Conservation (phyloP, 1,140 invertebrate genomes). For the Gonioctena quinquepunctata region DNA sequence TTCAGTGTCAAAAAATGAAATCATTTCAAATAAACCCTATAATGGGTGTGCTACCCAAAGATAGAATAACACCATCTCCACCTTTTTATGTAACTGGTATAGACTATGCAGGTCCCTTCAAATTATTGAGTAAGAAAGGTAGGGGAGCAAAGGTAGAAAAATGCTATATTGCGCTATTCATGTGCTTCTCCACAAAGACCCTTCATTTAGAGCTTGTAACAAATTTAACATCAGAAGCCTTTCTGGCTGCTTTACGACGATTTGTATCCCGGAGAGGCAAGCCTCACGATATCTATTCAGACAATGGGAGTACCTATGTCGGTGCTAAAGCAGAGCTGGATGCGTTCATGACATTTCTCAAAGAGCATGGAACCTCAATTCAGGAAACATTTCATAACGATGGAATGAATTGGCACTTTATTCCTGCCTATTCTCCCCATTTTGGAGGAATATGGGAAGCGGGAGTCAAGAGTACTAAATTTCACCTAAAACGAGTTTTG, state of each 20-base stretch:
- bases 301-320: slow-evolving; percentile 31
- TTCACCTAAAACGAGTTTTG: slow-evolving; percentile 42
- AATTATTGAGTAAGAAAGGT: slow-evolving; percentile 31
- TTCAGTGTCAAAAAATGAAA: slow-evolving; percentile 23
- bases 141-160: slow-evolving; percentile 27
- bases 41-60: slow-evolving; percentile 50
- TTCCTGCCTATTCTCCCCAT: slow-evolving; percentile 50
- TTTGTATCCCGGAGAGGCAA: slow-evolving; percentile 45
- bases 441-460: slow-evolving; percentile 57
- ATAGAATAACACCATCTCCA: slow-evolving; percentile 35
- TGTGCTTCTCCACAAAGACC: slow-evolving; percentile 42
- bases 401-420: slow-evolving; percentile 25
- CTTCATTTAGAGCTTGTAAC: slow-evolving; percentile 49
- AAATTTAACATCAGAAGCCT: slow-evolving; percentile 31
- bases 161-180: slow-evolving; percentile 42
- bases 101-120: slow-evolving; percentile 48
- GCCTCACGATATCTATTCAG: slow-evolving; percentile 36
- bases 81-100: slow-evolving; percentile 45
- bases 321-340: slow-evolving; percentile 6
- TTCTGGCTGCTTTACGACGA: slow-evolving; percentile 39
- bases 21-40: neutral
- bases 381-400: neutral
- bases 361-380: neutral
- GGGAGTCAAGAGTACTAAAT: slow-evolving; percentile 52
- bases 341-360: neutral